Evolutionary conservation across 2,113 vertebrate genomes (phyloP).

Genomic region (cattle (Bos taurus)): ARS-UCD2.0 NC_037337.1:75153001-75153500

Average conservation of each 20-base stretch:
- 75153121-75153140: neutral
- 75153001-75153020: neutral
- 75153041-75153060: neutral
- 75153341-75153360: neutral
- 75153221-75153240: neutral
- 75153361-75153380: neutral
- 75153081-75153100: neutral
- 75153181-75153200: neutral
- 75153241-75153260: neutral
- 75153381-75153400: neutral
- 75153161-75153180: neutral
- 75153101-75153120: neutral
- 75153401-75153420: neutral
- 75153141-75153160: neutral
- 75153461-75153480: neutral
- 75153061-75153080: neutral
- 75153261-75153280: neutral
- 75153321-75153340: neutral
- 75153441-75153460: neutral
- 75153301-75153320: neutral
- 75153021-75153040: neutral
- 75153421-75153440: neutral
- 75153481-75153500: neutral
- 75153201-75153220: neutral
- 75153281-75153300: neutral